Base-by-base conservation (phyloP, 2,797 vertebrate genomes). In the Mycteria americana region DNA sequence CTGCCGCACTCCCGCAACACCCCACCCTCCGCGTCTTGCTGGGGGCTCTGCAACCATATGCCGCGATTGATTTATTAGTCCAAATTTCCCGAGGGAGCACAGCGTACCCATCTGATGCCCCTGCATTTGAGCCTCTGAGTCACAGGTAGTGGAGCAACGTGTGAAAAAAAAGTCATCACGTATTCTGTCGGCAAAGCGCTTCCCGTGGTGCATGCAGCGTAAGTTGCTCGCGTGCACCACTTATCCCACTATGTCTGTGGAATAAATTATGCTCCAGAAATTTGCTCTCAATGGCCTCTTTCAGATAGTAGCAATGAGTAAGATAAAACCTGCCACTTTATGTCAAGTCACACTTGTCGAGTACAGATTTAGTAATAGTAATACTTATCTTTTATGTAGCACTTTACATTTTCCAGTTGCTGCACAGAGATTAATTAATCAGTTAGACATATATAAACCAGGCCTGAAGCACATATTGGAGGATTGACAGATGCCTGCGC, bases 391-490 rank as follows among this genome's bases (percentile, higher is more conserved):
- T 94, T 97, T 95, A 96, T 89, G 95, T 92, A 85, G 92, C 95
- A 93, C 95, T 97, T 95, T 88, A 85, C 96, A 93, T 95, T 96
- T 95, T 88, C 91, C 94, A 93, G 78, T 95, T 93, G 86, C 96
- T 96, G 95, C 75, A 78, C 92, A 85, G 93, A 97, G 97, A 97
- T 94, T 96, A 96, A 96, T 95, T 96, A 95, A 95, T 95, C 93
- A 89, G 92, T 72, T 82, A 87, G 68, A 85, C 23, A 1, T 83
- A 72, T 39, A 65, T 54, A 95, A 96, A 72, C 45, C 50, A 59
- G 78, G 72, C 64, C 78, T 77, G 79, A 75, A 89, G 88, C 68
- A 80, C 45, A 11, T 80, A 27, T 6, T 91, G 80, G 62, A 92
- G 83, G 89, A 89, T 0, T 92, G 92, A 73, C 85, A 92, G 95